Evolutionary conservation across 2,797 vertebrate species (phyloP), one percentile per base, ranked within the genome.

Genomic region (Euthynnus affinis): DNA sequence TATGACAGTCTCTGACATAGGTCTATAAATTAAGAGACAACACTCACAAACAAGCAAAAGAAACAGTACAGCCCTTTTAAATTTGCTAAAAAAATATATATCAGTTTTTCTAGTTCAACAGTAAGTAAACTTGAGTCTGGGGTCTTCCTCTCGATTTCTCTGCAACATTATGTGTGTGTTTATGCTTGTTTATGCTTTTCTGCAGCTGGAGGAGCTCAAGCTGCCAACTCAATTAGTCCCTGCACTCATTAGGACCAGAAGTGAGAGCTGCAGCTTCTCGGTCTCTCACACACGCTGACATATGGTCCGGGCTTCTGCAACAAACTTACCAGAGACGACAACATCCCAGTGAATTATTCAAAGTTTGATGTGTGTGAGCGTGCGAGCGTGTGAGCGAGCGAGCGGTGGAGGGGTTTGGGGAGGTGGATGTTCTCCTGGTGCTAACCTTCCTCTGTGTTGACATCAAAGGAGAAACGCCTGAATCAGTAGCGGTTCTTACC

Each of bases 221-320:
- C 80, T 75, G 82, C 65, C 61, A 12, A 57, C 76, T 79, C 80
- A 70, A 73, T 81, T 78, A 76, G 77, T 78, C 76, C 23, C 76
- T 8, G 56, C 15, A 6, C 61, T 90, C 81, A 82, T 88, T 84
- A 90, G 78, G 60, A 80, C 51, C 62, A 44, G 32, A 76, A 81
- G 65, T 73, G 66, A 68, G 66, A 82, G 40, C 58, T 77, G 77
- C 57, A 61, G 61, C 68, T 9, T 68, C 62, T 37, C 12, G 40
- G 42, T n/a, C 66, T 57, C 74, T 27, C 66, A 8, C 48, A 56
- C 77, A 13, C 48, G 6, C 57, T 53, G 75, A 77, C 84, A 89
- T 88, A 76, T 87, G 81, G 90, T 71, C 63, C 2, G 17, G 14
- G 61, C 20, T 69, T 53, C 77, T 58, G 87, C 37, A 63, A 20